Conservation (phyloP, 2,888 invertebrate genomes). For the Emmelina monodactyla region DNA sequence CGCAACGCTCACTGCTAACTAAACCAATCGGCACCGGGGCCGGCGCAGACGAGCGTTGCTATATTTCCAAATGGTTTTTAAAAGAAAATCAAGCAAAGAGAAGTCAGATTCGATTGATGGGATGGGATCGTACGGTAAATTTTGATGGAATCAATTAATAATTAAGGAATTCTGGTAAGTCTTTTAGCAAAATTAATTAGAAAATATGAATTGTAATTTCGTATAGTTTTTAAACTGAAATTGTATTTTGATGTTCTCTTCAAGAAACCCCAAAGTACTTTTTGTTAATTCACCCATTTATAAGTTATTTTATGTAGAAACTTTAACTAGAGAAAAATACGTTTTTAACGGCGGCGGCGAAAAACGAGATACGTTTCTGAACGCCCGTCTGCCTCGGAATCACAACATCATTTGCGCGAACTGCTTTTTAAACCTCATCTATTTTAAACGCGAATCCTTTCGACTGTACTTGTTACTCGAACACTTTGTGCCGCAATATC, state of each 20-base stretch:
- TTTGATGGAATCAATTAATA: too few relatives aligned
- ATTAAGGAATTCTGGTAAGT: too few relatives aligned
- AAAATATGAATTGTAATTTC: too few relatives aligned
- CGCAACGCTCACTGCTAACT: slow-evolving; percentile 64
- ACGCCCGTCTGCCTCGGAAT: slow-evolving; percentile 35
- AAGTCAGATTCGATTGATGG: too few relatives aligned
- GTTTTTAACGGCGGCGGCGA: slow-evolving; percentile 22
- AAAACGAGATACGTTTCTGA: slow-evolving; percentile 21
- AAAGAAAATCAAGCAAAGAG: too few relatives aligned
- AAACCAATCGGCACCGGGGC: slow-evolving; percentile 54
- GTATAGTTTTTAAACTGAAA: too few relatives aligned
- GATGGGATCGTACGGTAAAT: too few relatives aligned
- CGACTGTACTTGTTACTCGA: slow-evolving; percentile 45
- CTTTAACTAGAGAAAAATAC: background rate
- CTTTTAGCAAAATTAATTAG: too few relatives aligned
- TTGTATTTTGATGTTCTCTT: too few relatives aligned
- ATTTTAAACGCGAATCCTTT: slow-evolving; percentile 55
- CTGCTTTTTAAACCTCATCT: slow-evolving; percentile 55
- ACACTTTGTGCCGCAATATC: slow-evolving; percentile 34
- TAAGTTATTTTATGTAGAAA: too few relatives aligned
- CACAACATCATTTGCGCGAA: slow-evolving; percentile 56
- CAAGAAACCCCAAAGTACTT: too few relatives aligned
- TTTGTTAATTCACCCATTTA: too few relatives aligned
- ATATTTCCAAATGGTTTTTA: background rate
- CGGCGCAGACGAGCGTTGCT: slow-evolving; percentile 28